Base-by-base conservation (phyloP, 2,113 vertebrate genomes). In the Myotis yumanensis region DNA sequence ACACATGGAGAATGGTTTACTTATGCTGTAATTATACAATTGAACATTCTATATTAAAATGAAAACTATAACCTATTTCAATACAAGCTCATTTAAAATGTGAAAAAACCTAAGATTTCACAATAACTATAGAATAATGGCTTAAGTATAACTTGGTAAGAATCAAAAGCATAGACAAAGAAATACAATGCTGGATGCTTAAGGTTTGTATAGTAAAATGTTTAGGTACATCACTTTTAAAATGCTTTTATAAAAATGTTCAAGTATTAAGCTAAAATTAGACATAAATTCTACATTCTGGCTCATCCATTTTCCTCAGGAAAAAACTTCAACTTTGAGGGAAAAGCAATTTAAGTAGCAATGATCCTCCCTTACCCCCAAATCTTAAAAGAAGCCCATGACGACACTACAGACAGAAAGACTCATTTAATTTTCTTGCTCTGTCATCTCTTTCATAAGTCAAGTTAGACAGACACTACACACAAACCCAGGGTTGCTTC, bases 21-120 rank as follows among this genome's bases (percentile, higher is more conserved):
- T 14, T 88, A 52, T 40, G 40, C 48, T 92, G 9, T 48, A 86
- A 68, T 77, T 82, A 32, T 86, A 68, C 4, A 57, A 89, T 1
- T 69, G 22, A 51, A 68, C 11, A 73, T 77, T 83, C 23, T 15
- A 28, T 48, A 92, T 89, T 89, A 89, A 89, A 88, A 93, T 62
- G 23, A 40, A 91, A 91, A 90, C 32, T 64, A 15, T 23, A 91
- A 85, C 11, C 77, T 93, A 87, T 80, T 93, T 95, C 72, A 83
- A 84, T 59, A 79, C 1, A 73, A 66, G 15, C 20, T 92, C 83
- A 86, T 59, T 90, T 77, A 83, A 94, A 95, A 92, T 11, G 18
- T 83, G 16, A 57, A 87, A 86, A 43, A 37, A 30, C 5, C 3
- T 52, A 84, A 48, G n/a, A 75, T 57, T 95, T 94, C 82, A 75